phyloP scores from a whole-genome alignment of 1,140 invertebrate species.

The Bombus vancouverensis region DNA sequence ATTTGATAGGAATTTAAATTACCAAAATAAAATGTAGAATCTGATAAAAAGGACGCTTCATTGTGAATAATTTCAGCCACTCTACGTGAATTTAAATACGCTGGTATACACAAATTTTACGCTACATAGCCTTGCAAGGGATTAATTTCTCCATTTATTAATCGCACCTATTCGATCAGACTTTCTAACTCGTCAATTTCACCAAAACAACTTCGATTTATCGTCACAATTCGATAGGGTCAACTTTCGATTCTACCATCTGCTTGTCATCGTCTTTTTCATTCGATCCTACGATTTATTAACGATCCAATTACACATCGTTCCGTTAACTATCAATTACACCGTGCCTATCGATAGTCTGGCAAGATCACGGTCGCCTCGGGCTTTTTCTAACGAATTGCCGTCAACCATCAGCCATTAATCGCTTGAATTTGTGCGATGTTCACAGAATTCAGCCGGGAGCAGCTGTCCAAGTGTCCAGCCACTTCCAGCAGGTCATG shows the following conservation, averaged over 20 bases:
- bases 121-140: too few species aligned
- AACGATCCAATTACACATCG: not conserved
- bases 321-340: not conserved
- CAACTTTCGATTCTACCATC: not conserved
- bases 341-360: not conserved
- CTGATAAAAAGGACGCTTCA: too few species aligned
- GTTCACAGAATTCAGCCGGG: constrained; percentile 83
- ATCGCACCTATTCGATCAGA: not conserved
- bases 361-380: not conserved
- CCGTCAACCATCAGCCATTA: constrained; percentile 19
- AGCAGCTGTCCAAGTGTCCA: constrained; percentile 81
- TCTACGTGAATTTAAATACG: too few species aligned
- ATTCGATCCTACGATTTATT: too few species aligned
- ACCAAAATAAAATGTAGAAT: too few species aligned
- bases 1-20: too few species aligned
- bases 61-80: too few species aligned
- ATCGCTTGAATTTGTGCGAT: not conserved
- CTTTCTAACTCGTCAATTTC: not conserved
- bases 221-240: too few species aligned
- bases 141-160: not conserved
- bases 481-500: constrained; percentile 85
- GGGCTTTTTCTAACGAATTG: constrained; percentile 24
- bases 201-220: not conserved
- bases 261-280: not conserved
- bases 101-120: too few species aligned